These are phyloP conservation scores for Clostera curtula DNA, from an alignment of 2,888 invertebrate genomes.

Conservation along the genomic window DNA sequence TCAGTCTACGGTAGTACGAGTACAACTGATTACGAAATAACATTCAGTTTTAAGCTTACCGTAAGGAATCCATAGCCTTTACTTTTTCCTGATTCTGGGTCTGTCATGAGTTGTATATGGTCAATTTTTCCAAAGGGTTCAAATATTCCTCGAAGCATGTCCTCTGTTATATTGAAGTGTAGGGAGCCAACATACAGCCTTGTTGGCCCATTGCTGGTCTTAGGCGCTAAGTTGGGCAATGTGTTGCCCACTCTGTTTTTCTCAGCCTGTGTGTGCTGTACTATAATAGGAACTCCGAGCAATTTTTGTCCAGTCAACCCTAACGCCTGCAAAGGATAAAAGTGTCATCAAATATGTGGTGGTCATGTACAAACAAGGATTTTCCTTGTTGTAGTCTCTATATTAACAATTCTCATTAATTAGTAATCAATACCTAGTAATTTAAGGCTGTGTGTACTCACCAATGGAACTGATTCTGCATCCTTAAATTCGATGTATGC, in stretches of 20 bases:
- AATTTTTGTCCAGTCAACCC: conserved; percentile 97
- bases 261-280: conserved; percentile 97
- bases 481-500: conserved; percentile 99
- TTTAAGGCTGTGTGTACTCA: conserved; percentile 52
- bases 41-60: conserved; percentile 75
- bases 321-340: conserved; percentile 81
- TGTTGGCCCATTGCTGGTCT: conserved; percentile 95
- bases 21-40: too few species aligned
- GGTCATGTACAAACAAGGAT: too few species aligned
- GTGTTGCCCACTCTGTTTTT: conserved; percentile 94
- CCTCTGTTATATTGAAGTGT: conserved; percentile 99
- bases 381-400: too few species aligned
- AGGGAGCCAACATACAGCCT: conserved; percentile 97
- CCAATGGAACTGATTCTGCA: conserved; percentile 96
- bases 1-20: too few species aligned
- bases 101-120: conserved; percentile 95
- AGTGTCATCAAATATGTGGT: too few species aligned
- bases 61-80: conserved; percentile 99
- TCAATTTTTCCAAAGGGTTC: conserved; percentile 99
- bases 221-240: conserved; percentile 88
- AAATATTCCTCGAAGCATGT: conserved; percentile 98
- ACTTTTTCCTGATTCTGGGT: conserved; percentile 94
- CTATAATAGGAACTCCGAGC: conserved; percentile 96
- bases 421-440: conserved; percentile 1
- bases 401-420: not conserved